Evolutionary conservation across 2,888 invertebrate species (phyloP).

Genomic region (Meghimatium bilineatum): DNA sequence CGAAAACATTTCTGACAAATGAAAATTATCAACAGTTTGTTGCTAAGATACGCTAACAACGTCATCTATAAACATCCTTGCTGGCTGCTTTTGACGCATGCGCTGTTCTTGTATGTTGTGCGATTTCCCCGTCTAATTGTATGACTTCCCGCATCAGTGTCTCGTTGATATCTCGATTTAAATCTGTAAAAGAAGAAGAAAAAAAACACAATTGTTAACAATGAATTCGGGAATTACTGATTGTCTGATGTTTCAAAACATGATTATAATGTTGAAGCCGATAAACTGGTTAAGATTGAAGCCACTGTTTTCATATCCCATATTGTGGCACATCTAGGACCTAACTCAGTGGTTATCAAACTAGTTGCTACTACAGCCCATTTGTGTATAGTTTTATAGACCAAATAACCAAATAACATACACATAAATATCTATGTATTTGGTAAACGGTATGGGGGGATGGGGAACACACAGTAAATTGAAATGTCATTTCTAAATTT

Average conservation of each 20-base stretch:
- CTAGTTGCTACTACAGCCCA: too few relatives aligned
- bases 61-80: constrained; percentile 46
- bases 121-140: constrained; percentile 71
- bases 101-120: constrained; percentile 56
- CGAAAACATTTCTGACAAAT: too few relatives aligned
- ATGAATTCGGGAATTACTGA: not conserved
- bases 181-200: constrained; percentile 65
- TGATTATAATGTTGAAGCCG: not conserved
- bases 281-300: not conserved
- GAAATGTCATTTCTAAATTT: too few relatives aligned
- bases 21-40: too few relatives aligned
- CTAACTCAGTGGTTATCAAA: not conserved
- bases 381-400: too few relatives aligned
- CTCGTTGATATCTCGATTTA: constrained; percentile 70
- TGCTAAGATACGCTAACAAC: too few relatives aligned
- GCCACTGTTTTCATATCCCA: not conserved
- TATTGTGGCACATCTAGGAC: not conserved
- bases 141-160: constrained; percentile 68
- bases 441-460: too few relatives aligned
- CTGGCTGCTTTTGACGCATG: constrained; percentile 8
- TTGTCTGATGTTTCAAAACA: not conserved
- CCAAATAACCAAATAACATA: too few relatives aligned
- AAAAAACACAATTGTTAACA: not conserved
- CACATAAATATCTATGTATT: too few relatives aligned
- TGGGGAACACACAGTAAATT: too few relatives aligned